Conservation (phyloP, 2,888 invertebrate species). For the Aspidiotus rigidus region DNA sequence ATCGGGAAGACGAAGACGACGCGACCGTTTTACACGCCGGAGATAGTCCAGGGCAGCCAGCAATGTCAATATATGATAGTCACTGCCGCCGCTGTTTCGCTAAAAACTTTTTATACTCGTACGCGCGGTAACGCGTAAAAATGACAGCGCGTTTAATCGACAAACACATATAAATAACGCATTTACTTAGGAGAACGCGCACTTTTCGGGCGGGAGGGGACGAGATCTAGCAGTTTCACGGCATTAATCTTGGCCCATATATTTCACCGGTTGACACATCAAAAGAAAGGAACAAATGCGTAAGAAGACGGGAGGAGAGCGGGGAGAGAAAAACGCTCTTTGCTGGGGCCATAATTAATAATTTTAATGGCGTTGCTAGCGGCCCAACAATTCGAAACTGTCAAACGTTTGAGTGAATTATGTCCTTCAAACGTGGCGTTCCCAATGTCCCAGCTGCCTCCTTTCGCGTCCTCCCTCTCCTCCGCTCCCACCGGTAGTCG, state of each 20-base stretch:
- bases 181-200: slow-evolving; percentile 30
- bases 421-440: slow-evolving; percentile 34
- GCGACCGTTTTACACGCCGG: not conserved
- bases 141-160: slow-evolving; percentile 34
- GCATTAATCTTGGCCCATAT: slow-evolving; percentile 35
- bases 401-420: slow-evolving; percentile 35
- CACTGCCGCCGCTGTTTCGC: slow-evolving; percentile 4
- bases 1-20: slow-evolving; percentile 1
- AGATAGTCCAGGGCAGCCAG: not conserved
- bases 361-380: slow-evolving; percentile 34
- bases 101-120: slow-evolving; percentile 5
- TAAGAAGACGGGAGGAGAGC: slow-evolving; percentile 23
- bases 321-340: slow-evolving; percentile 28
- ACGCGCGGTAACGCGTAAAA: slow-evolving; percentile 32
- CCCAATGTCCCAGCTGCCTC: slow-evolving; percentile 34
- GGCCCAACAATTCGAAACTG: slow-evolving; percentile 34
- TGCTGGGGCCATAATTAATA: slow-evolving; percentile 34
- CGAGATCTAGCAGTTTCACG: slow-evolving; percentile 33
- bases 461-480: slow-evolving; percentile 30
- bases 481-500: slow-evolving; percentile 23
- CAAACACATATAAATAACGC: slow-evolving; percentile 34
- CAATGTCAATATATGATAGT: slow-evolving; percentile 2
- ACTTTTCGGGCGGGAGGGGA: slow-evolving; percentile 14
- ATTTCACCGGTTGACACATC: slow-evolving; percentile 35
- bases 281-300: slow-evolving; percentile 34